Evolutionary conservation across 2,113 vertebrate genomes (phyloP).

Genomic region (Entelurus aequoreus): DNA sequence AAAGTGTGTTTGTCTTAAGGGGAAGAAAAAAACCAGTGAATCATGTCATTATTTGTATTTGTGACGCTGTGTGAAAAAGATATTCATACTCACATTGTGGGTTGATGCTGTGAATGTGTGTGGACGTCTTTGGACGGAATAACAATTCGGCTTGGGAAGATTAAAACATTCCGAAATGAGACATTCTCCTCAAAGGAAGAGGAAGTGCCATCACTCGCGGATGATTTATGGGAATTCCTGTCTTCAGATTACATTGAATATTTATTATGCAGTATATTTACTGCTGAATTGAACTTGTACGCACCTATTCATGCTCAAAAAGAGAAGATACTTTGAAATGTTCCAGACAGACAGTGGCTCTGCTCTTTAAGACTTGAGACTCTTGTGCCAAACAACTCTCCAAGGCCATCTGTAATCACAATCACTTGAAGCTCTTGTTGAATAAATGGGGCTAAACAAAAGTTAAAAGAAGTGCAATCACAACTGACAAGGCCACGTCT

Average conservation of each 20-base stretch:
- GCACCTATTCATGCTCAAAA: background rate
- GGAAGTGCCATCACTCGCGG: background rate
- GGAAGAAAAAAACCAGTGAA: too few relatives aligned
- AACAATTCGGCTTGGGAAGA: background rate
- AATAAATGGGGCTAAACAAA: slow-evolving; percentile 18
- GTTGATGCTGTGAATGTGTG: slow-evolving; percentile 24
- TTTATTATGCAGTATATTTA: background rate
- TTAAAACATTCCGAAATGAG: background rate
- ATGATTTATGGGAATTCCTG: too few relatives aligned
- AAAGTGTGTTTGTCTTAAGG: too few relatives aligned
- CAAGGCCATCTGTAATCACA: slow-evolving; percentile 32
- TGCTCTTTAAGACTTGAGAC: slow-evolving; percentile 25
- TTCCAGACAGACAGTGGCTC: background rate
- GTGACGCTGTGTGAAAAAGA: slow-evolving; percentile 18
- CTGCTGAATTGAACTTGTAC: background rate
- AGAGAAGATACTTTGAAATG: slow-evolving; percentile 6
- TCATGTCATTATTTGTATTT: background rate
- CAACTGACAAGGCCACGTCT: slow-evolving; percentile 19
- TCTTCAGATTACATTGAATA: too few relatives aligned
- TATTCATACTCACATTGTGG: slow-evolving; percentile 26
- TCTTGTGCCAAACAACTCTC: slow-evolving; percentile 33
- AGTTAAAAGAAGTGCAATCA: slow-evolving; percentile 18
- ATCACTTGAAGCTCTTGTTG: slow-evolving; percentile 26
- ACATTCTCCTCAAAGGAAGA: background rate
- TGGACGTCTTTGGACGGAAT: slow-evolving; percentile 9